These are phyloP conservation scores for Procambarus virginalis DNA, from an alignment of 1,140 invertebrate species.

Conservation along the genomic window DNA sequence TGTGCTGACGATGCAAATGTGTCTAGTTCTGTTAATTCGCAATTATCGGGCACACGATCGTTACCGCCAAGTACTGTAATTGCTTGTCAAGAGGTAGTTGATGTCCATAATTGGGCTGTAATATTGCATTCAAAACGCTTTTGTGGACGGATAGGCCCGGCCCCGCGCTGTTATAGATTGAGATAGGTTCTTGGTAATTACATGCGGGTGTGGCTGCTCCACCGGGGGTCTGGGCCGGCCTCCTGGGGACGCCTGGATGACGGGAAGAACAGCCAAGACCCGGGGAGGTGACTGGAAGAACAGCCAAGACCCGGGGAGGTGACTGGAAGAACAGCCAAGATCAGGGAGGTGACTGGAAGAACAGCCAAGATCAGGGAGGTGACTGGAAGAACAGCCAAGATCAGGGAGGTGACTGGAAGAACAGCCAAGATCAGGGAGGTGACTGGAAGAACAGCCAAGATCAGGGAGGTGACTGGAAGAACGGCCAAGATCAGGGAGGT, in stretches of 20 bases:
- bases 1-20: conserved; percentile 63
- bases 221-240: too few relatives aligned
- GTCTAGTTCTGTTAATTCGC: conserved; percentile 67
- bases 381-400: too few relatives aligned
- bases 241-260: neutral
- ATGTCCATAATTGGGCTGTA: conserved; percentile 65
- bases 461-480: too few relatives aligned
- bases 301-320: neutral
- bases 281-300: neutral
- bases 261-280: neutral
- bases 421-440: too few relatives aligned
- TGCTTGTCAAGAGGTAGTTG: conserved; percentile 66
- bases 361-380: too few relatives aligned
- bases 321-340: too few relatives aligned
- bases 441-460: too few relatives aligned
- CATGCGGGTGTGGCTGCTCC: neutral
- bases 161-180: conserved; percentile 18
- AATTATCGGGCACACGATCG: conserved; percentile 64
- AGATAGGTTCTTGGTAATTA: conserved; percentile 24
- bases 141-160: conserved; percentile 50
- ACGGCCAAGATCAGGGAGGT: too few relatives aligned
- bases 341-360: too few relatives aligned
- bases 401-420: neutral
- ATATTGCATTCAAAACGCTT: conserved; percentile 64
- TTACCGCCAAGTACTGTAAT: conserved; percentile 67